Percentiles rank a stretch among this genome's conserved stretches.
Conservation (phyloP, 1,140 invertebrate genomes). For the Platorchestia sp. region DNA sequence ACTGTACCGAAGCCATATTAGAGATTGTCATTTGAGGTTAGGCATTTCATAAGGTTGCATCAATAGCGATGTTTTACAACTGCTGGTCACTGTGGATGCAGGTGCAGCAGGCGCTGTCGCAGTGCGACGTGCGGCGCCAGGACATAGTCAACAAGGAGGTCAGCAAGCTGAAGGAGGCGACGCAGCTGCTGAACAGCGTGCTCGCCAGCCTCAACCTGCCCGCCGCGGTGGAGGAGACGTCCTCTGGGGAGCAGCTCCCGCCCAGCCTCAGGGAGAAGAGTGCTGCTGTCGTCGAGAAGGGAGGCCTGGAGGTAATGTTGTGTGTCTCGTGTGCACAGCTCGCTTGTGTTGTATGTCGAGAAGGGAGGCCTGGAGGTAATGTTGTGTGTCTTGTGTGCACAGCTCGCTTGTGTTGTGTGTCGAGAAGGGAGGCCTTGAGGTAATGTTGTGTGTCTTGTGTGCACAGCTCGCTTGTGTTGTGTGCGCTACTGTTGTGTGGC, state of each 20-base stretch:
- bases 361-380: too few species aligned
- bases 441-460: background rate
- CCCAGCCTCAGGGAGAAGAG: constrained; percentile 93
- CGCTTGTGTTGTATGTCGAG: constrained; percentile 67
- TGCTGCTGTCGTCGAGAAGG: constrained; percentile 78
- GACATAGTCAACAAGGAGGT: constrained; percentile 82
- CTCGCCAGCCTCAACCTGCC: constrained; percentile 96
- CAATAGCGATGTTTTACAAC: too few species aligned
- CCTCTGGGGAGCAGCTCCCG: constrained; percentile 81
- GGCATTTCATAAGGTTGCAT: too few species aligned
- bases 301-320: constrained; percentile 74
- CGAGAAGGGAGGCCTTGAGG: background rate
- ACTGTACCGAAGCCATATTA: too few species aligned
- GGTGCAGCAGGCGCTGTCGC: constrained; percentile 89
- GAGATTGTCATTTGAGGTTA: too few species aligned
- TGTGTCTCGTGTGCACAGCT: constrained; percentile 57
- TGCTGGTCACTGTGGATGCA: constrained; percentile 65
- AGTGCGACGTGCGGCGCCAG: constrained; percentile 84
- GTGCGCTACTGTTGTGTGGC: too few species aligned
- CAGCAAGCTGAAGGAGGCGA: constrained; percentile 87
- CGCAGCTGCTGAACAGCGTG: constrained; percentile 90
- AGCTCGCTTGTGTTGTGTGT: too few species aligned
- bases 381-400: too few species aligned
- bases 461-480: too few species aligned
- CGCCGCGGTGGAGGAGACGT: constrained; percentile 92